phyloP scores from a whole-genome alignment of 2,888 invertebrate species.

The Orthosia gothica region DNA sequence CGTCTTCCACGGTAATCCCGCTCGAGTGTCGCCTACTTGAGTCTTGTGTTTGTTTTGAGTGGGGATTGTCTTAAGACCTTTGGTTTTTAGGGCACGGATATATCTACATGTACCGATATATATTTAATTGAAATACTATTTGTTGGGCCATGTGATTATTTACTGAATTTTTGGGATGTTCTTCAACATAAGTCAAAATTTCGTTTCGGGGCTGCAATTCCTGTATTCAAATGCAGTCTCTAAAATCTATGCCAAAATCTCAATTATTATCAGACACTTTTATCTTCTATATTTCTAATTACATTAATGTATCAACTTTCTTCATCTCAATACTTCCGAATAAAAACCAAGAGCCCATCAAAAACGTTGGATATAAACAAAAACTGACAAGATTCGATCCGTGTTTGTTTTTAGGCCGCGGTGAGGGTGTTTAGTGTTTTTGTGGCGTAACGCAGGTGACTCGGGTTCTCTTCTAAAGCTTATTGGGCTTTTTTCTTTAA shows the following conservation, averaged over 20 bases:
- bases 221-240: not conserved
- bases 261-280: too few relatives aligned
- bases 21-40: conserved; percentile 70
- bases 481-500: conserved; percentile 64
- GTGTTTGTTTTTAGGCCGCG: conserved; percentile 73
- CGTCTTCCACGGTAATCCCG: conserved; percentile 70
- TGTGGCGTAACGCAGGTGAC: conserved; percentile 87
- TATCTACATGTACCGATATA: not conserved
- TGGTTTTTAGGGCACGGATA: conserved; percentile 30
- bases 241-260: not conserved
- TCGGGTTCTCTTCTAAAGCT: conserved; percentile 75
- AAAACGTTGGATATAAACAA: conserved; percentile 57
- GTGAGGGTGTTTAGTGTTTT: conserved; percentile 75
- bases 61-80: conserved; percentile 49
- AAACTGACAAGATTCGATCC: conserved; percentile 68
- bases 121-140: not conserved
- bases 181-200: too few relatives aligned
- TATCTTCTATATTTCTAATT: conserved; percentile 25
- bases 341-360: conserved; percentile 25
- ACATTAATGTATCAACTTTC: conserved; percentile 36
- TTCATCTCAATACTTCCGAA: conserved; percentile 33
- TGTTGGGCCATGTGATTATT: not conserved
- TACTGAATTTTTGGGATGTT: not conserved
- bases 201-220: not conserved
- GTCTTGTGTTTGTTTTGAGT: conserved; percentile 60